Evolutionary conservation across 2,888 invertebrate species (phyloP).

Genomic region (Hedychridium roseum): DNA sequence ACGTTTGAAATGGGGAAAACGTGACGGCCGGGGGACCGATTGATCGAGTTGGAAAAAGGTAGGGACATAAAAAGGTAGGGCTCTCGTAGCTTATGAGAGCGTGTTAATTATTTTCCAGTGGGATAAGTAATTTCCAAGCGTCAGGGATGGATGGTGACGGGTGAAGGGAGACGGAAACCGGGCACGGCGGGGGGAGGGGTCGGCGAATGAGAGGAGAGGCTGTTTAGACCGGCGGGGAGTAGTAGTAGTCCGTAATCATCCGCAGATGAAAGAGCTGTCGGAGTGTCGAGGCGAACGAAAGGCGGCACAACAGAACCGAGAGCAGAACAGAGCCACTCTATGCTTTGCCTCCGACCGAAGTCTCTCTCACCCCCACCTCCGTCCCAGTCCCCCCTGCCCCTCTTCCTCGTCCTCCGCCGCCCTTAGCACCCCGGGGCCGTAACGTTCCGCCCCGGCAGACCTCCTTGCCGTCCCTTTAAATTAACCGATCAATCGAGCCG

Average conservation of each 20-base stretch:
- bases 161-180: too few relatives aligned
- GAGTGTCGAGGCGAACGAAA: constrained; percentile 51
- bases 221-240: constrained; percentile 9
- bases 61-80: too few relatives aligned
- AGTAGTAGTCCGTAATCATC: constrained; percentile 58
- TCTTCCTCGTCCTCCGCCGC: constrained; percentile 26
- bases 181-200: constrained; percentile 4
- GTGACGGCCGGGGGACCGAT: too few relatives aligned
- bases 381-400: constrained; percentile 38
- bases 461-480: constrained; percentile 54
- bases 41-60: too few relatives aligned
- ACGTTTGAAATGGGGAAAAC: too few relatives aligned
- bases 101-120: constrained; percentile 52
- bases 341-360: constrained; percentile 43
- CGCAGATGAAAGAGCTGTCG: constrained; percentile 63
- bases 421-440: constrained; percentile 27
- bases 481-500: constrained; percentile 61
- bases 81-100: constrained; percentile 25
- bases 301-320: constrained; percentile 44
- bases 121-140: constrained; percentile 49
- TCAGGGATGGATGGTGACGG: constrained; percentile 35
- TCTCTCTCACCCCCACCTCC: constrained; percentile 34
- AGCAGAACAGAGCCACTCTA: constrained; percentile 49
- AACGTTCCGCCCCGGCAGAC: constrained; percentile 26
- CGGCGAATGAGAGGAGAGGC: background rate